These are phyloP conservation scores for Acronicta aceris DNA, from an alignment of 2,888 invertebrate genomes.

Conservation along the genomic window DNA sequence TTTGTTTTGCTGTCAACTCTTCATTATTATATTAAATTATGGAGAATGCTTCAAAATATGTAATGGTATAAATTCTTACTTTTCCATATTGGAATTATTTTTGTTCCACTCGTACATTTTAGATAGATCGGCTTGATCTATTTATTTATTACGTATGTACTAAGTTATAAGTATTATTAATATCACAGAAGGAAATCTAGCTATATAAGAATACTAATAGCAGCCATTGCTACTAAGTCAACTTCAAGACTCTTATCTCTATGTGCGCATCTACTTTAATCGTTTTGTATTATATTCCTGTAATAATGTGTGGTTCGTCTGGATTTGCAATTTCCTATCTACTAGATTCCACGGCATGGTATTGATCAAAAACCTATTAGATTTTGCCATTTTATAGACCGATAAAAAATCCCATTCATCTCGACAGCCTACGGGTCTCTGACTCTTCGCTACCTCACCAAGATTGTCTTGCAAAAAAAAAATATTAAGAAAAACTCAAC, in stretches of 20 bases:
- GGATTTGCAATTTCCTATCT: background rate
- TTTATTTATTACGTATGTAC: background rate
- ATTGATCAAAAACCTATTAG: background rate
- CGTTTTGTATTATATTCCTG: conserved; percentile 14
- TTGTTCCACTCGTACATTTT: no score
- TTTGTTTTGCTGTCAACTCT: background rate
- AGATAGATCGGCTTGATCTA: no score
- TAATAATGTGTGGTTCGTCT: background rate
- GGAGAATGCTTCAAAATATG: no score
- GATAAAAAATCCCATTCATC: background rate
- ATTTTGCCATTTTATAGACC: background rate
- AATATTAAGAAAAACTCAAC: background rate
- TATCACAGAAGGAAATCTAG: conserved; percentile 10
- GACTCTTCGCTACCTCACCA: no score
- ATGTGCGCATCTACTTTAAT: conserved; percentile 16
- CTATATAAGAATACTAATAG: conserved; percentile 32
- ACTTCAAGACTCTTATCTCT: conserved; percentile 14
- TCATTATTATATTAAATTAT: no score
- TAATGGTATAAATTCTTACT: background rate
- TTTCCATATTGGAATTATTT: no score
- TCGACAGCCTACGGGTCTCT: no score
- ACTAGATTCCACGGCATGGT: background rate
- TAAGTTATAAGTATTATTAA: conserved; percentile 13
- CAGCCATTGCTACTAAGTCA: conserved; percentile 15
- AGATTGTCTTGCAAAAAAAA: background rate